Base-by-base conservation (phyloP, 1,140 invertebrate species). In the Drosophila parvula region DNA sequence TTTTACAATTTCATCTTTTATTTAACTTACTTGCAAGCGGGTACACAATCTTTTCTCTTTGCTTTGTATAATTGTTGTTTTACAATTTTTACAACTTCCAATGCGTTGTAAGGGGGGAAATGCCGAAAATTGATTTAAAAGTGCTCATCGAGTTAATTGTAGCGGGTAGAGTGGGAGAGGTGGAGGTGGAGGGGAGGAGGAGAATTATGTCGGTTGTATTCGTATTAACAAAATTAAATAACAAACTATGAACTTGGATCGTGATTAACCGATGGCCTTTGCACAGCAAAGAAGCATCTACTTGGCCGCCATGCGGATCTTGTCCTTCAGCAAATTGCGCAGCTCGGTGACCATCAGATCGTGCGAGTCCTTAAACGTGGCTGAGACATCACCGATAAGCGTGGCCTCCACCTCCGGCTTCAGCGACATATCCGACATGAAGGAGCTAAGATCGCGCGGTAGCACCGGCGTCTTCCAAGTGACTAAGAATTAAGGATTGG, bases 341-440 rank as follows among this genome's bases (percentile, higher is more conserved):
- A 92, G 47, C 60, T 92, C 91, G n/a, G 88, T 85, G 12, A 92
- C 62, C 77, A 91, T 91, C 22, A 91, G 78, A 36, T 90, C 84
- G 64, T 92, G 91, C 4, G 82, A 92, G 53, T 92, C 91, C 43
- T 91, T 91, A 22, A 92, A 91, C 38, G 82, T 92, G 16, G 83
- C 81, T 4, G 84, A 80, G 7, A 92, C 90, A 63, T 92, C 91
- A 16, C 83, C 79, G 59, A 91, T 84, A 10, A 92, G 74, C 4
- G 84, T 86, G 12, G 84, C 79, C 64, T 92, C 91, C 16, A 89
- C 76, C 56, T 92, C 90, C 5, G 91, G 90, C 41, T 90, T 92
- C 1, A 92, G 56, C 22, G 91, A 92, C 84, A 92, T 88, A 51
- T 91, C 88, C 36, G 91, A 80, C 88, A 92, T 90, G 55, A 90